Evolutionary conservation across 2,113 vertebrate species (phyloP).

Genomic region (Nothocercus nigrocapillus): DNA sequence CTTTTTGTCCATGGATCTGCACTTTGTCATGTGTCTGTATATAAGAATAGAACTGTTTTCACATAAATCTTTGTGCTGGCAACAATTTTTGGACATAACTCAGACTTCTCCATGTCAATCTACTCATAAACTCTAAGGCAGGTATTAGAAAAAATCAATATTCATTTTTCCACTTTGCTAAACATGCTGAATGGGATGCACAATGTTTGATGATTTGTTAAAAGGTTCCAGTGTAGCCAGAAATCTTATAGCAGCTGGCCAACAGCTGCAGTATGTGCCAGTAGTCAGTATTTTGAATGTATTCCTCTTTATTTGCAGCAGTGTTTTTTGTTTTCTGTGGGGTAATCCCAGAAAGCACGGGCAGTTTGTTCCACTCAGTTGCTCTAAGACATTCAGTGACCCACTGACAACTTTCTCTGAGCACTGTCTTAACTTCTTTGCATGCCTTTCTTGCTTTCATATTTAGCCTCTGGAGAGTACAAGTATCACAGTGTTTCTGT

Average conservation of each 20-base stretch:
- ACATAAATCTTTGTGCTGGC: neutral
- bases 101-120: neutral
- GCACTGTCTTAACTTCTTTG: neutral
- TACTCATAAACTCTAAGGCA: neutral
- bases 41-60: neutral
- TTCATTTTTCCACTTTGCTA: neutral
- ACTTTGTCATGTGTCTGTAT: fast-evolving
- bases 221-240: neutral
- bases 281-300: neutral
- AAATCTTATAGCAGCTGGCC: slow-evolving; percentile 55
- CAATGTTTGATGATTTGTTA: slow-evolving; percentile 54
- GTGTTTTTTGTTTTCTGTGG: slow-evolving; percentile 16
- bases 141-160: slow-evolving; percentile 2
- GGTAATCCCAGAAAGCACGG: slow-evolving; percentile 5
- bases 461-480: neutral
- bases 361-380: slow-evolving; percentile 7
- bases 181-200: slow-evolving; percentile 10
- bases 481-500: neutral
- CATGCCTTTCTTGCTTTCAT: neutral
- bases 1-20: neutral
- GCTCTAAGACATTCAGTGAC: neutral
- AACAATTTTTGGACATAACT: neutral
- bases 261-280: slow-evolving; percentile 37
- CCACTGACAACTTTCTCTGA: neutral
- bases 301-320: slow-evolving; percentile 30